Conservation (phyloP, 2,113 vertebrate species). For the Notarius quadriscutis region DNA sequence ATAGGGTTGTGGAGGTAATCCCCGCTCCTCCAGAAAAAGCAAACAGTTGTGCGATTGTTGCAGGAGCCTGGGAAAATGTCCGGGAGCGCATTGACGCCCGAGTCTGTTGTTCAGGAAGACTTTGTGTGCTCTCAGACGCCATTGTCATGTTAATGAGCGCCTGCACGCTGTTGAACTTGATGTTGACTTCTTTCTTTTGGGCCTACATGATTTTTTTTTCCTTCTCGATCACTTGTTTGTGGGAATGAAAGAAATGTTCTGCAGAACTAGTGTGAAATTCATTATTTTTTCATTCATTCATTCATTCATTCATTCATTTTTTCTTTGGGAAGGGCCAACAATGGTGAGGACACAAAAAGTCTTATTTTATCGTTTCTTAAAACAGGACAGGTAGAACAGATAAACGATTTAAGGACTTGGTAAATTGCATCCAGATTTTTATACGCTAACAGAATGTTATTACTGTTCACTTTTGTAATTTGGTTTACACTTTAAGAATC, state of each 20-base stretch:
- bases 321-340: constrained; percentile 53
- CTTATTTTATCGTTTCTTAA: constrained; percentile 37
- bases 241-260: constrained; percentile 71
- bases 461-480: background rate
- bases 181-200: constrained; percentile 83
- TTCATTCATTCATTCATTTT: no score
- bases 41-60: constrained; percentile 87
- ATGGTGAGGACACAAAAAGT: constrained; percentile 53
- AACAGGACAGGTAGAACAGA: background rate
- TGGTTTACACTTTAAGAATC: background rate
- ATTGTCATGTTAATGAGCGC: constrained; percentile 86
- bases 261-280: constrained; percentile 77
- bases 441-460: background rate
- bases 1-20: constrained; percentile 60
- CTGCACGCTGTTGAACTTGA: constrained; percentile 91
- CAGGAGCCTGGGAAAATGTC: constrained; percentile 84
- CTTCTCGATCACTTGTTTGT: constrained; percentile 75
- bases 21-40: constrained; percentile 75
- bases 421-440: background rate
- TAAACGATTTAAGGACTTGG: constrained; percentile 21
- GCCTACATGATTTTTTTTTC: constrained; percentile 57
- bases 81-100: constrained; percentile 79
- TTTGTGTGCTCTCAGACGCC: constrained; percentile 79
- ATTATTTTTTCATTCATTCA: constrained; percentile 58
- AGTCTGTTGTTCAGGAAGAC: constrained; percentile 78